Percentiles rank a stretch among this genome's conserved stretches.
phyloP scores from a whole-genome alignment of 2,113 vertebrate genomes.

The Seriola rivoliana region DNA sequence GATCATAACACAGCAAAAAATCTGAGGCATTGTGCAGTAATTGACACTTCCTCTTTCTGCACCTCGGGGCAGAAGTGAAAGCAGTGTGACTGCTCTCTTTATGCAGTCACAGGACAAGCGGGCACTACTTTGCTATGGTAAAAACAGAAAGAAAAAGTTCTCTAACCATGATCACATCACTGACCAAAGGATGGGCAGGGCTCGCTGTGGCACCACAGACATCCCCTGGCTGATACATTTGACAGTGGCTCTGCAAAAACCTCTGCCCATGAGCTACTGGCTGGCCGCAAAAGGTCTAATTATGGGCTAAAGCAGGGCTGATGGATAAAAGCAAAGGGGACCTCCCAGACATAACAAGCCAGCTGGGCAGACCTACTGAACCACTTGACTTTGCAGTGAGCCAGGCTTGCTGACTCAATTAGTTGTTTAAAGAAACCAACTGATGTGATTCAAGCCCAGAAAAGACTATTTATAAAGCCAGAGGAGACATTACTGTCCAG shows the following conservation, averaged over 20 bases:
- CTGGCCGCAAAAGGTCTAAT: conserved; percentile 77
- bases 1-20: conserved; percentile 12
- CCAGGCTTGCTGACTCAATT: conserved; percentile 63
- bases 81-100: conserved; percentile 67
- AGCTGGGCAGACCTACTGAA: conserved; percentile 66
- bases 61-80: conserved; percentile 83
- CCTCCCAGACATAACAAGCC: conserved; percentile 78
- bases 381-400: conserved; percentile 65
- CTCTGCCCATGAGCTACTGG: conserved; percentile 63
- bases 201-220: conserved; percentile 18
- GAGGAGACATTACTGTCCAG: conserved; percentile 55
- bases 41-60: conserved; percentile 74
- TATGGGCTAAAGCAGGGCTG: conserved; percentile 66
- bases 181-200: conserved; percentile 64
- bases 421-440: conserved; percentile 63
- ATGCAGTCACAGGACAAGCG: conserved; percentile 70
- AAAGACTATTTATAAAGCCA: conserved; percentile 73
- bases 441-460: conserved; percentile 68
- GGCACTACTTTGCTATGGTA: conserved; percentile 39
- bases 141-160: conserved; percentile 21
- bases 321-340: conserved; percentile 69
- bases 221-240: conserved; percentile 49
- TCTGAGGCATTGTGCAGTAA: conserved; percentile 20
- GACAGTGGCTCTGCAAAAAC: conserved; percentile 44
- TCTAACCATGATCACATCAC: conserved; percentile 55